Evolutionary conservation across 2,797 vertebrate species (phyloP).

Genomic region (Champsocephalus gunnari): DNA sequence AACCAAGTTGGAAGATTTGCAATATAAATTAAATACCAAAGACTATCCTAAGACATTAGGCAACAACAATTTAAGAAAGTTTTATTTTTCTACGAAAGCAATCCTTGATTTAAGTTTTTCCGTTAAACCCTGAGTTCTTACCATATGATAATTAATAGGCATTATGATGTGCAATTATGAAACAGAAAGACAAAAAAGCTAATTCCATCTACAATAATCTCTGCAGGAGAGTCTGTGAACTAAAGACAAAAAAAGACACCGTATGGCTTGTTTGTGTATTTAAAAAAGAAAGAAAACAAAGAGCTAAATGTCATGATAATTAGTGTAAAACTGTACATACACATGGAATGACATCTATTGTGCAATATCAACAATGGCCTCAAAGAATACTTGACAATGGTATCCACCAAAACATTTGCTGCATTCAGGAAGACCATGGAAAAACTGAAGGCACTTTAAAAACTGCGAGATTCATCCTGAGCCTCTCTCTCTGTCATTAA

Average conservation of each 20-base stretch:
- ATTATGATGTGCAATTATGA: constrained; percentile 62
- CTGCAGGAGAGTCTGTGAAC: constrained; percentile 4
- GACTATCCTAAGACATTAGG: constrained; percentile 46
- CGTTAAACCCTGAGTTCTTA: constrained; percentile 81
- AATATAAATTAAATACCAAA: constrained; percentile 47
- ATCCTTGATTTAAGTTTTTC: constrained; percentile 49
- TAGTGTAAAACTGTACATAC: constrained; percentile 56
- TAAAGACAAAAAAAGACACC: constrained; percentile 37
- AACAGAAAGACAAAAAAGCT: constrained; percentile 32
- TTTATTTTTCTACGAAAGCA: constrained; percentile 60
- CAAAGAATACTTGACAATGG: constrained; percentile 28
- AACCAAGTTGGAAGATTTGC: constrained; percentile 26
- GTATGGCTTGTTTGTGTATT: constrained; percentile 74
- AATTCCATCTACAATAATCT: constrained; percentile 8
- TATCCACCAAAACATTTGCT: constrained; percentile 27
- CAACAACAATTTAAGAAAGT: constrained; percentile 52
- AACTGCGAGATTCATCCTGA: constrained; percentile 42
- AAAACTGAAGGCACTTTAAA: constrained; percentile 77
- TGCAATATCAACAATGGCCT: constrained; percentile 63
- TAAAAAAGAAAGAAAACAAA: constrained; percentile 39
- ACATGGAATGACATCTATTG: constrained; percentile 71
- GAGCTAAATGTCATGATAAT: constrained; percentile 35
- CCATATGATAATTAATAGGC: constrained; percentile 47
- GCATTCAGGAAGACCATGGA: constrained; percentile 44
- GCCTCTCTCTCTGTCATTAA: constrained; percentile 18